Base-by-base conservation (phyloP, 2,113 vertebrate species). In the Neolamprologus toae region DNA sequence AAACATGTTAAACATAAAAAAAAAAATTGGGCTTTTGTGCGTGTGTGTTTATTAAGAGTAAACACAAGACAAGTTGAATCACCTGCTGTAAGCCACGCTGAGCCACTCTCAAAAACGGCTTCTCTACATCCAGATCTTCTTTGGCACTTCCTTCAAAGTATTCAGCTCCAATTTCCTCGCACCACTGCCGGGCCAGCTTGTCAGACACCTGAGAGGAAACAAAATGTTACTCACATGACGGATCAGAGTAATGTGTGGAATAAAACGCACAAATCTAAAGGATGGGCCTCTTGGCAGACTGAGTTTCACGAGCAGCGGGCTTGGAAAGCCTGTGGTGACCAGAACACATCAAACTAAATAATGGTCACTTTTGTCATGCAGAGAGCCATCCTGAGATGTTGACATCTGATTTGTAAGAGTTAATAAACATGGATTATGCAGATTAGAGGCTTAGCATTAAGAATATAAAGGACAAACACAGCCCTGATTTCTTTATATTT, bases 1-100 rank as follows among this genome's bases (percentile, higher is more conserved):
- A 96, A 96, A 96, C 95, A 94, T 95, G 94, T 95, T 93, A 95
- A 96, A 96, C 91, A 78, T 45, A 94, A 37, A 86, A 40, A 61
- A 47, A 11, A 28, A 19, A 6, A 63, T 5, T 5, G 11, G 45
- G 47, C 19, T 7, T 54, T 80, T 28, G 59, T 92, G 16, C 31
- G 37, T 53, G 16, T 66, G 12, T n/a, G 45, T 61, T 19, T 78
- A 31, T 49, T 73, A 11, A 19, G 19, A 31, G 9, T 7, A 47
- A 82, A 59, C 10, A 26, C 12, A 31, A 19, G 16, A 11, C 3
- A 0, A 3, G 53, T 3, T 8, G 0, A 55, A 31, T 91, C 84
- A 94, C 93, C 91, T 95, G 90, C 35, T 85, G 92, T 5, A 93
- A 33, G 7, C 91, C 88, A 1, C 73, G 42, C 81, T 33, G 81